Conservation (phyloP, 2,113 vertebrate species). For the Oreamnos americanus region DNA sequence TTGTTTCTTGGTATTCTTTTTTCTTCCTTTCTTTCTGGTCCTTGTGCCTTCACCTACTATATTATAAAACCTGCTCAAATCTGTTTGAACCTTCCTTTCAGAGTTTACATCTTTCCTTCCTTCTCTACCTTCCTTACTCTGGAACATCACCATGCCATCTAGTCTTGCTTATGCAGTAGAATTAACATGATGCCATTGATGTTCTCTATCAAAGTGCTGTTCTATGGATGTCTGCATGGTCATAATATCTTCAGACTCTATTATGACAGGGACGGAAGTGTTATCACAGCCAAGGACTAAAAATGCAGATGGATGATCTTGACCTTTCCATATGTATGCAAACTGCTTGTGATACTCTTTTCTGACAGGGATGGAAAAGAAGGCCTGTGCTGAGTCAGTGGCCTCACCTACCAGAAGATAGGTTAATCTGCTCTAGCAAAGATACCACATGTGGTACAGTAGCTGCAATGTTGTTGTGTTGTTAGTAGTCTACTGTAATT, state of each 20-base stretch:
- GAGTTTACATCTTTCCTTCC: neutral
- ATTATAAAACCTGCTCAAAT: neutral
- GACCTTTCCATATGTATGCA: neutral
- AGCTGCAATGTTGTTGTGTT: neutral
- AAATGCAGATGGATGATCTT: neutral
- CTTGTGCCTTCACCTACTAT: neutral
- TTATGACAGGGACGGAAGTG: neutral
- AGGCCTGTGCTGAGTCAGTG: neutral
- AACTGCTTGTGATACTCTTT: neutral
- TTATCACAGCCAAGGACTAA: neutral
- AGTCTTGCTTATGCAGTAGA: neutral
- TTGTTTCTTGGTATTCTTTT: neutral
- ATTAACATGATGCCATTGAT: neutral
- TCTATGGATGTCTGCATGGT: neutral
- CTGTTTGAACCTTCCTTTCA: neutral
- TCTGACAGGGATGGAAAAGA: neutral
- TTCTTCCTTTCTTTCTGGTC: neutral
- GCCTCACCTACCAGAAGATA: neutral
- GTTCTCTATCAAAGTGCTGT: neutral
- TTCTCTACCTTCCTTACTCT: neutral
- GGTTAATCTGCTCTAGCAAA: neutral
- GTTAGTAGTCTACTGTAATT: neutral
- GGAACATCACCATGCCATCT: neutral
- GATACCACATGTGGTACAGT: neutral
- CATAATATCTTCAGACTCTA: neutral